A percentile compares a stretch with the other conserved stretches of the same genome.
Conservation (phyloP, 2,888 invertebrate genomes). For the Ormia ochracea region DNA sequence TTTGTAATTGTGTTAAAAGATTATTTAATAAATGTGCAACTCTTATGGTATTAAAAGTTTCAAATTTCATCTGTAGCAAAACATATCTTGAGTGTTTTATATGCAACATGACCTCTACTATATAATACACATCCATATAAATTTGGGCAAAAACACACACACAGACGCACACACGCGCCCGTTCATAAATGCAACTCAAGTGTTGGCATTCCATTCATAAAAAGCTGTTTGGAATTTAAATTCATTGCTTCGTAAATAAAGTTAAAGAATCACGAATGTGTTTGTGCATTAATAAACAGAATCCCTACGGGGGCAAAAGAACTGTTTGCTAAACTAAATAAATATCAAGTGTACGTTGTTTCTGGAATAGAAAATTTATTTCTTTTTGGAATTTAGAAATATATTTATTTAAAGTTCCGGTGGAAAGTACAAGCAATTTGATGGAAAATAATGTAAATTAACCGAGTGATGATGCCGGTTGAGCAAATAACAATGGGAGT, state of each 20-base stretch:
- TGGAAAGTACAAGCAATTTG: neutral
- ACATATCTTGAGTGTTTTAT: neutral
- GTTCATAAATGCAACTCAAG: neutral
- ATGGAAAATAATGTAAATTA: neutral
- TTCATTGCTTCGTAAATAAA: slow-evolving; percentile 33
- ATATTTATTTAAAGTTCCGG: neutral
- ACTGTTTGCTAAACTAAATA: slow-evolving; percentile 31
- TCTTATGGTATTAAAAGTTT: too few relatives aligned
- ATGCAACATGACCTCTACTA: neutral
- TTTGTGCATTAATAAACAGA: slow-evolving; percentile 26
- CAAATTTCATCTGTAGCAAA: neutral
- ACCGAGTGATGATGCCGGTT: neutral
- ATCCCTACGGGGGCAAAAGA: slow-evolving; percentile 6
- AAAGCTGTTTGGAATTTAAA: slow-evolving; percentile 22
- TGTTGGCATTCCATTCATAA: neutral
- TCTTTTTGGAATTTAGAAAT: neutral
- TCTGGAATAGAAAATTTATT: neutral
- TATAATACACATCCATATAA: neutral
- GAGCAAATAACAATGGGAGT: too few relatives aligned
- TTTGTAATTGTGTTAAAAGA: too few relatives aligned
- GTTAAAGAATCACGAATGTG: slow-evolving; percentile 19
- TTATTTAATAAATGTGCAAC: too few relatives aligned
- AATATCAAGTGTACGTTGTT: slow-evolving; percentile 11
- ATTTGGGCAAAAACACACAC: neutral
- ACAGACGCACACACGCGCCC: neutral